Evolutionary conservation across 53 echinoderm and acorn worm genomes (phyloP), one percentile per base, ranked within the genome.

Genomic region (Henricia sp.): DNA sequence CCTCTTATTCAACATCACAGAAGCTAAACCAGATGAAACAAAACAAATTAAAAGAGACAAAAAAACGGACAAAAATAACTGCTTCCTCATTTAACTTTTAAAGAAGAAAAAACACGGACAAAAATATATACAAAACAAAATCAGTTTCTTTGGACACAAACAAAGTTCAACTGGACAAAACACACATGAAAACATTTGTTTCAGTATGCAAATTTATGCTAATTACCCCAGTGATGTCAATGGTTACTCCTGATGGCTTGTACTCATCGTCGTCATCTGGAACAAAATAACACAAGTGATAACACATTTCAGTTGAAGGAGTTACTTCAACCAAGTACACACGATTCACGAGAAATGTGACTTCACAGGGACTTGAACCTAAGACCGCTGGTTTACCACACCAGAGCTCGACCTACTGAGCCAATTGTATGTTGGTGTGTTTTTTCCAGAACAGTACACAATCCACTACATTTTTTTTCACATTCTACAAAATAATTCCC

Each of bases 191-290:
- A 52, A 76, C 20, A 20, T 41, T 37, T 76, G 24, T 6, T 63
- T 43, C 55, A 59, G 23, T 82, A 68, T 85, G 85, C 53, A 63
- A 71, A 85, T 85, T 63, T 85, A 85, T 85, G 78, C 77, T 73
- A 91, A 73, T 91, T 91, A 91, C 91, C 91, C 91, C 91, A 76
- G 91, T 91, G 68, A 91, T 91, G 59, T 91, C 91, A 77, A 87
- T 83, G 70, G 87, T 91, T 58, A 91, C 77, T 63, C 78, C 50
- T n/a, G 71, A 37, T 30, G 56, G 78, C 50, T 32, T 64, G 42
- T 59, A 24, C 36, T 44, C n/a, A n/a, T n/a, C 64, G 46, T 78
- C 78, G 1, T 44, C 63, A 64, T 78, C 78, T 78, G 33, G 0
- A 35, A n/a, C 19, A 28, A 3, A 64, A 64, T 20, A 34, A 39